Percentiles rank a stretch among this genome's conserved stretches.
Conservation (phyloP, 2,113 vertebrate species). For the Nesospiza acunhae region DNA sequence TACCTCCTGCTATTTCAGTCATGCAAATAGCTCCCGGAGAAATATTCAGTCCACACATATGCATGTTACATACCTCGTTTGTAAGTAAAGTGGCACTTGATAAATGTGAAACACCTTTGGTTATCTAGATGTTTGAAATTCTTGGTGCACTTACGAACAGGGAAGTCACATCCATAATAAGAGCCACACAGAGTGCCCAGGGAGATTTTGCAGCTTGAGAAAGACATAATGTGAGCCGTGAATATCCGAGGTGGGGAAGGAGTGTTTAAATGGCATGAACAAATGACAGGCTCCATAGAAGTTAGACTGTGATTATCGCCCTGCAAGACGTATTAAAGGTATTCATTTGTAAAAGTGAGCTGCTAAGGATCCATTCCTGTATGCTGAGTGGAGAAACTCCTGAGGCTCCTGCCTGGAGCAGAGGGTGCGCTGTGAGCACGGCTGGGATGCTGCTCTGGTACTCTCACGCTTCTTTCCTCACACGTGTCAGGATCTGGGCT, state of each 20-base stretch:
- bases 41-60: neutral
- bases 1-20: neutral
- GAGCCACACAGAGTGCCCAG: neutral
- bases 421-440: neutral
- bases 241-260: neutral
- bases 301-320: conserved; percentile 2
- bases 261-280: neutral
- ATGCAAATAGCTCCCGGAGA: neutral
- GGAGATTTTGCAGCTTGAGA: neutral
- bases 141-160: conserved; percentile 13
- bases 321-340: neutral
- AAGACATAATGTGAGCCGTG: neutral
- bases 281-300: neutral
- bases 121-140: conserved; percentile 27
- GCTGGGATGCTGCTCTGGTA: neutral
- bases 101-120: conserved; percentile 28
- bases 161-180: neutral
- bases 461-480: neutral
- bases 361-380: neutral
- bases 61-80: neutral
- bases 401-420: neutral
- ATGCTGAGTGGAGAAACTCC: neutral
- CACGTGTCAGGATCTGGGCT: fast-evolving
- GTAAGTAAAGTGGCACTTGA: conserved; percentile 19
- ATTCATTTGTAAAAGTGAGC: conserved; percentile 22